Percentiles rank a stretch among this genome's conserved stretches.
phyloP scores from a whole-genome alignment of 2,113 vertebrate genomes.

The Ploceus nigricollis region DNA sequence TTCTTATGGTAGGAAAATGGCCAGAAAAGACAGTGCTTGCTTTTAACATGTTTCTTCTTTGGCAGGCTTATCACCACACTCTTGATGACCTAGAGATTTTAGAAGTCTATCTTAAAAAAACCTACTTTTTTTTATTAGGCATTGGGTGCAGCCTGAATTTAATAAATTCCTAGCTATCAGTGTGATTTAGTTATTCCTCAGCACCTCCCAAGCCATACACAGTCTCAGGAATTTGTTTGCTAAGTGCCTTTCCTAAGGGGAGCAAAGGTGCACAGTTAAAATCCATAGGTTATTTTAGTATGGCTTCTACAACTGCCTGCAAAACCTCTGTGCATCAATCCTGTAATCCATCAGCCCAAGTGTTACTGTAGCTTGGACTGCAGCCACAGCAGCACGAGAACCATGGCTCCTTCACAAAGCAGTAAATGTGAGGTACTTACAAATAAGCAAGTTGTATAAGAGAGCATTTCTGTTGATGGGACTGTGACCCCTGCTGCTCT shows the following conservation, averaged over 20 bases:
- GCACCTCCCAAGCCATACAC: neutral
- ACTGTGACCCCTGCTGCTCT: neutral
- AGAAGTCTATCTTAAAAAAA: neutral
- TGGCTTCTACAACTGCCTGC: neutral
- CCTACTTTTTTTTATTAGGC: neutral
- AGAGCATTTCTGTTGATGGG: neutral
- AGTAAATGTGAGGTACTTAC: slow-evolving; percentile 1
- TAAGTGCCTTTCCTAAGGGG: neutral
- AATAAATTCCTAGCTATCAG: neutral
- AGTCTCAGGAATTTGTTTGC: neutral
- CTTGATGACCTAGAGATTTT: neutral
- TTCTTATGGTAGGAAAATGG: neutral
- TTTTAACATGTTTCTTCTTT: neutral
- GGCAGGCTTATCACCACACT: neutral
- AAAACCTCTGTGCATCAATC: neutral
- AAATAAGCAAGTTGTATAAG: neutral
- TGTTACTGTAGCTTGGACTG: neutral
- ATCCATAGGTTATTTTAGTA: neutral
- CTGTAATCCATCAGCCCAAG: neutral
- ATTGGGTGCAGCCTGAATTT: neutral
- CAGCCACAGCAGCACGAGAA: neutral
- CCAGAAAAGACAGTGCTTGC: neutral
- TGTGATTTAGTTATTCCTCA: neutral
- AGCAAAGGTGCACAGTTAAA: neutral
- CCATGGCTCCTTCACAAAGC: neutral